Evolutionary conservation across 2,113 vertebrate species (phyloP).

Genomic region (Aythya baeri): DNA sequence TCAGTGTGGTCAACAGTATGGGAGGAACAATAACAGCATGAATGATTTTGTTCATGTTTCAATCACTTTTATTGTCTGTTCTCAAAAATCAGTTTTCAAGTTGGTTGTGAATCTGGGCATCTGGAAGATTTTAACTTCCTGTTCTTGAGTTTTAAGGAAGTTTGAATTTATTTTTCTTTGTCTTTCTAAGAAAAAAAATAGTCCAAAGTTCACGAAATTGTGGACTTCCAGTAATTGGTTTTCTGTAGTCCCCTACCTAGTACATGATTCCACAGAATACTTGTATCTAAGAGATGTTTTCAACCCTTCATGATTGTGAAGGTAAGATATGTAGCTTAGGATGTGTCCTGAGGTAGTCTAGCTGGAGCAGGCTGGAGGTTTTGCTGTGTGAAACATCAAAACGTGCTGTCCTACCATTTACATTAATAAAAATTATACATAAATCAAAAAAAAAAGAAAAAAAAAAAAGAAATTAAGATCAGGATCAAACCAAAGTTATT

Average conservation of each 20-base stretch:
- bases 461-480: background rate
- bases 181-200: slow-evolving; percentile 1
- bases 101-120: background rate
- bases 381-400: background rate
- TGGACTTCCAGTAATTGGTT: background rate
- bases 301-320: background rate
- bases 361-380: background rate
- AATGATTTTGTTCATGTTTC: background rate
- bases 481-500: background rate
- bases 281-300: background rate
- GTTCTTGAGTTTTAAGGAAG: slow-evolving; percentile 7
- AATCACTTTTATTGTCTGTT: background rate
- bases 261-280: background rate
- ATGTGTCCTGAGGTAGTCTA: background rate
- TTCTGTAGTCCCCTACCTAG: background rate
- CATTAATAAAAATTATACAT: background rate
- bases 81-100: background rate
- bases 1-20: background rate
- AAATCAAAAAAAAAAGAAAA: background rate
- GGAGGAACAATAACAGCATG: background rate
- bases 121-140: background rate
- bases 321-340: background rate
- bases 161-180: background rate
- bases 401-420: background rate
- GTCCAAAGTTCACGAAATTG: background rate